phyloP scores from a whole-genome alignment of 2,113 vertebrate genomes.

The Lipotes vexillifer region DNA sequence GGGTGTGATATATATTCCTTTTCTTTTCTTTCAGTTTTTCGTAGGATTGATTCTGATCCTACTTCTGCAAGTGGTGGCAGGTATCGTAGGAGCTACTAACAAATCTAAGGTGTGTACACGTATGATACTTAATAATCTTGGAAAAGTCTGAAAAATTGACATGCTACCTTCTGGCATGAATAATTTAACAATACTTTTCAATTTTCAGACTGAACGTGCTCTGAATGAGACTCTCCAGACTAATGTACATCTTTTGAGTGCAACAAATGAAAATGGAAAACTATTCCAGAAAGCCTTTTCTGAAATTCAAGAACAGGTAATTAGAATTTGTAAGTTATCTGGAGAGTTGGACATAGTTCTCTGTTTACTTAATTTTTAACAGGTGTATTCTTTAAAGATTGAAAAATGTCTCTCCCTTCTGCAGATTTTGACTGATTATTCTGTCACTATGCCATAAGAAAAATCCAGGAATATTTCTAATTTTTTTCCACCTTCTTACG shows the following conservation, averaged over 20 bases:
- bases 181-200: conserved; percentile 39
- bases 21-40: conserved; percentile 79
- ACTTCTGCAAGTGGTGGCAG: conserved; percentile 78
- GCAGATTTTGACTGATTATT: neutral
- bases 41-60: conserved; percentile 80
- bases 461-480: neutral
- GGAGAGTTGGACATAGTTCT: neutral
- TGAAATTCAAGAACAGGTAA: conserved; percentile 74
- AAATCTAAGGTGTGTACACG: conserved; percentile 73
- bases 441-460: neutral
- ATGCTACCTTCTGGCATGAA: neutral
- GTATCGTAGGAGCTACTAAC: conserved; percentile 74
- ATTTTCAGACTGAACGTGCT: conserved; percentile 57
- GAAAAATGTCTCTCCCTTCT: neutral
- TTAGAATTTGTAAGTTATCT: neutral
- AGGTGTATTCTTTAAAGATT: neutral
- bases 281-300: neutral
- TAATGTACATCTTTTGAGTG: fast-evolving
- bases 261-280: fast-evolving
- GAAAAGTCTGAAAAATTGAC: neutral
- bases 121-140: neutral
- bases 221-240: neutral
- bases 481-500: neutral
- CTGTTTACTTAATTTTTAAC: neutral
- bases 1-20: neutral